Conservation (phyloP, 2,113 vertebrate species). For the Hymenochirus boettgeri region DNA sequence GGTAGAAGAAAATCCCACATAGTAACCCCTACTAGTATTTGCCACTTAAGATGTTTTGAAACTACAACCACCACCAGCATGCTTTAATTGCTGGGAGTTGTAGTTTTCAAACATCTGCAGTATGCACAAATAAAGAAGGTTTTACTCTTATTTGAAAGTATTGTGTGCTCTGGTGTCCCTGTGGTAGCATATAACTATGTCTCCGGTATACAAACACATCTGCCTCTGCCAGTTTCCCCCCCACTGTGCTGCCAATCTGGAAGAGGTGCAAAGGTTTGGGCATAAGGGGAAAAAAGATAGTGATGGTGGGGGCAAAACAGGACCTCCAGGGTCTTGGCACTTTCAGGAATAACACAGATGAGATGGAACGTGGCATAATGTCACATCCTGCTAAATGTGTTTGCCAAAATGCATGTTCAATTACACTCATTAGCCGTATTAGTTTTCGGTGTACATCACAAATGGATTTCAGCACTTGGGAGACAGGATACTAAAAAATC, state of each 20-base stretch:
- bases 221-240: slow-evolving; percentile 69
- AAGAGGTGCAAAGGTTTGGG: slow-evolving; percentile 63
- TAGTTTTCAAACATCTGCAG: no score
- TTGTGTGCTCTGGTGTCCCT: no score
- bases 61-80: no score
- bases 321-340: slow-evolving; percentile 51
- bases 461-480: slow-evolving; percentile 40
- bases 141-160: no score
- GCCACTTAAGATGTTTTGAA: no score
- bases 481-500: slow-evolving; percentile 43
- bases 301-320: slow-evolving; percentile 9
- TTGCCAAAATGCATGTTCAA: slow-evolving; percentile 53
- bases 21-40: no score
- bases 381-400: slow-evolving; percentile 50
- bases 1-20: no score
- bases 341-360: slow-evolving; percentile 42
- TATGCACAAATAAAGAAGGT: no score
- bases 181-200: slow-evolving; percentile 56
- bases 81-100: no score
- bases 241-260: slow-evolving; percentile 73
- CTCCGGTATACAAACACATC: slow-evolving; percentile 75
- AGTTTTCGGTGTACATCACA: slow-evolving; percentile 43
- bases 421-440: slow-evolving; percentile 48
- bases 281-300: slow-evolving; percentile 41
- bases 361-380: slow-evolving; percentile 39